Conservation (phyloP, 1,140 invertebrate genomes). For the Brachionus sp. region DNA sequence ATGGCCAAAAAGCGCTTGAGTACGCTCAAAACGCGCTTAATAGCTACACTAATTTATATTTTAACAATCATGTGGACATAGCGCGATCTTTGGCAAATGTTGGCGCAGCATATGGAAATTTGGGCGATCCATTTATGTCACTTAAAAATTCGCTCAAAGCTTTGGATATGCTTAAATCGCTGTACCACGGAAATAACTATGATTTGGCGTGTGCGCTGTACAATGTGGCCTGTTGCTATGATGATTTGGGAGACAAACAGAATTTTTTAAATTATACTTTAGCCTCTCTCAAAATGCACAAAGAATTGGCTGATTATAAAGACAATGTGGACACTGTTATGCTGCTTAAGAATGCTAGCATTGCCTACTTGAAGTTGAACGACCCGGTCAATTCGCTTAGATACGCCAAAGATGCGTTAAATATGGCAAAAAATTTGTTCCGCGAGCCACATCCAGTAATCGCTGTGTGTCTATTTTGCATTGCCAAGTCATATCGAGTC, state of each 20-base stretch:
- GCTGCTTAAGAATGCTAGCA: neutral
- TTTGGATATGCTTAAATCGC: neutral
- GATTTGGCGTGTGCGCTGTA: neutral
- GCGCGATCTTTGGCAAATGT: neutral
- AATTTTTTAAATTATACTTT: neutral
- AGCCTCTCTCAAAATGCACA: neutral
- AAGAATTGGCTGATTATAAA: neutral
- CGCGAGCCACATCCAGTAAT: neutral
- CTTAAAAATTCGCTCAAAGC: neutral
- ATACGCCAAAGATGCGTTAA: neutral
- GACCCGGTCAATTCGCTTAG: neutral
- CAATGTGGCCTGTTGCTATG: conserved; percentile 11
- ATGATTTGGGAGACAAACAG: neutral
- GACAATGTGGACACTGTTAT: neutral
- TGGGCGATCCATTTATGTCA: neutral
- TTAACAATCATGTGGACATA: neutral
- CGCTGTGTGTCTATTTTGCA: neutral
- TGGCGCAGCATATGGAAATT: conserved; percentile 7
- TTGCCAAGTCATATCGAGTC: neutral
- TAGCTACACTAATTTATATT: neutral
- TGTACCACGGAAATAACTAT: neutral
- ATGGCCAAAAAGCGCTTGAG: neutral
- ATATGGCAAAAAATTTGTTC: conserved; percentile 15
- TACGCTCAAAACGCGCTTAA: neutral
- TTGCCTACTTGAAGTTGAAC: neutral